phyloP scores from a whole-genome alignment of 2,797 vertebrate species.

The Thamnophis elegans region DNA sequence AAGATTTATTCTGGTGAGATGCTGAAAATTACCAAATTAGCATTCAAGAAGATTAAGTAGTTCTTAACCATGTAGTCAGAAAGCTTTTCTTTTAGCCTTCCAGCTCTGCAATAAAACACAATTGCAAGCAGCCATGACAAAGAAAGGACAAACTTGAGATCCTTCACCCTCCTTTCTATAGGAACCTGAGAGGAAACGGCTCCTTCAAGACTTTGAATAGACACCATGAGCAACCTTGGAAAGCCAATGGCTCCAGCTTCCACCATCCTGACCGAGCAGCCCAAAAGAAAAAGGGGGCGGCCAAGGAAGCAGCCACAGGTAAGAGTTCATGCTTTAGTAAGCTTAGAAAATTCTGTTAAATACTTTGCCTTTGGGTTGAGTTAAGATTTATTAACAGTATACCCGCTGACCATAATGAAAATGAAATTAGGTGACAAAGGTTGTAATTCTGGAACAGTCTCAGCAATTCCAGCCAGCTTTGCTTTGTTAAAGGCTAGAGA shows the following conservation, averaged over 20 bases:
- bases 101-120: conserved; percentile 14
- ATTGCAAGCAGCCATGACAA: background rate
- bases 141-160: background rate
- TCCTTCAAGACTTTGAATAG: background rate
- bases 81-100: conserved; percentile 2
- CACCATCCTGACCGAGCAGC: background rate
- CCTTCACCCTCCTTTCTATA: conserved; percentile 2
- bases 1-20: background rate
- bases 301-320: conserved; percentile 66
- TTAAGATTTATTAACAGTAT: background rate
- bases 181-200: conserved; percentile 10
- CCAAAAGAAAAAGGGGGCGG: conserved; percentile 65
- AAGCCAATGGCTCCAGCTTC: background rate
- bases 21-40: background rate
- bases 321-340: conserved; percentile 7
- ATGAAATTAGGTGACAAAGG: background rate
- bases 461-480: background rate
- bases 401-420: background rate
- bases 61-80: background rate
- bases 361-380: background rate
- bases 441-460: background rate
- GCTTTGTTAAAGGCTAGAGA: background rate
- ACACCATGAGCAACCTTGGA: conserved; percentile 52
- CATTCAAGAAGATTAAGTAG: background rate
- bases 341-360: background rate